Conservation (phyloP, 2,888 invertebrate genomes). For the Microctonus brassicae region DNA sequence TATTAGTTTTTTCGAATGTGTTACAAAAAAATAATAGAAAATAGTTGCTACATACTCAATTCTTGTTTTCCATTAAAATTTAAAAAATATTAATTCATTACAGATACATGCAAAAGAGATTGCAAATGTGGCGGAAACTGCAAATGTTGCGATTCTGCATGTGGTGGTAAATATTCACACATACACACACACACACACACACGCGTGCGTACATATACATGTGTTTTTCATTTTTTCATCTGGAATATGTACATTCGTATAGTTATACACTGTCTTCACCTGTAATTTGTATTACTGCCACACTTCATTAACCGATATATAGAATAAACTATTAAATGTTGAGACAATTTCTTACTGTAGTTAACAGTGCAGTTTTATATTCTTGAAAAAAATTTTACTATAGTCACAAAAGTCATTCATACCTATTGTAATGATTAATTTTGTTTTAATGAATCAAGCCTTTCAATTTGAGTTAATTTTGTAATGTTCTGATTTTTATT, state of each 20-base stretch:
- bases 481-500: slow-evolving; percentile 31
- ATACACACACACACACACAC: too few relatives aligned
- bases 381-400: not conserved
- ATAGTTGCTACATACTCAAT: not conserved
- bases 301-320: slow-evolving; percentile 42
- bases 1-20: too few relatives aligned
- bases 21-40: too few relatives aligned
- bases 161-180: slow-evolving; percentile 50
- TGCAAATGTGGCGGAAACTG: slow-evolving; percentile 64
- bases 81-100: not conserved
- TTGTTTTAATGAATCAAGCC: not conserved
- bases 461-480: too few relatives aligned
- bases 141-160: slow-evolving; percentile 58
- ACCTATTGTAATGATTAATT: not conserved
- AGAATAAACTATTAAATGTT: slow-evolving; percentile 25
- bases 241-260: too few relatives aligned
- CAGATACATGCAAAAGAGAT: slow-evolving; percentile 59
- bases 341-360: slow-evolving; percentile 1
- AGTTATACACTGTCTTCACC: too few relatives aligned
- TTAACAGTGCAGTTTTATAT: not conserved
- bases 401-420: not conserved
- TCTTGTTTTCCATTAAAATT: not conserved
- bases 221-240: too few relatives aligned
- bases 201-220: too few relatives aligned
- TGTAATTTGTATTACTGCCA: slow-evolving; percentile 40